Evolutionary conservation across 2,797 vertebrate genomes (phyloP).

Genomic region (Acrocephalus scirpaceus): DNA sequence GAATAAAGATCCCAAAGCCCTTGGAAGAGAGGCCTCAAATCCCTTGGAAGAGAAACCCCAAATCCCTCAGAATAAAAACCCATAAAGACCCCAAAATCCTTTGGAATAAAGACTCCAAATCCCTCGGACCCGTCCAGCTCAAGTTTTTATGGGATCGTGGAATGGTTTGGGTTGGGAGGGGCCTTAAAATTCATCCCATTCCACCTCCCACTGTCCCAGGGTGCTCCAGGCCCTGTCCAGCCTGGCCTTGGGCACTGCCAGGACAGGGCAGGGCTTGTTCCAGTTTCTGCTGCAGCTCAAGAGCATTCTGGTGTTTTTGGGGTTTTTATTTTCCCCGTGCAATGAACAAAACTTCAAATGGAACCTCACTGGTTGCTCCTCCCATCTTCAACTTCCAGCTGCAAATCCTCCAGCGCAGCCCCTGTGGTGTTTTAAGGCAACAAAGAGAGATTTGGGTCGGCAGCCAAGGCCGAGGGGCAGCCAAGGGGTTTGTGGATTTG

Average conservation of each 20-base stretch:
- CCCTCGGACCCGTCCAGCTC: not conserved
- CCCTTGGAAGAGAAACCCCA: no score
- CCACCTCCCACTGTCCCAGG: not conserved
- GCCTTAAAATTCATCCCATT: not conserved
- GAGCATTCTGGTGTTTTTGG: not conserved
- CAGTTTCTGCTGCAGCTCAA: not conserved
- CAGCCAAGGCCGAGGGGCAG: conserved; percentile 42
- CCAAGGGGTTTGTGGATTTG: not conserved
- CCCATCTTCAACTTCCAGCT: not conserved
- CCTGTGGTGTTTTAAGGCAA: not conserved
- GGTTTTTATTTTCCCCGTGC: not conserved
- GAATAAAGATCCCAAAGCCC: no score
- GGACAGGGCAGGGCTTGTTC: not conserved
- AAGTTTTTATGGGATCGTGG: not conserved
- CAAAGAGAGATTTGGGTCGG: not conserved
- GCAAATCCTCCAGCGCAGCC: not conserved
- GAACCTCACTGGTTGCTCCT: not conserved
- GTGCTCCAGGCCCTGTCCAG: not conserved
- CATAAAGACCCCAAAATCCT: no score
- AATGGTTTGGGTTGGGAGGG: not conserved
- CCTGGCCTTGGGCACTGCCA: not conserved
- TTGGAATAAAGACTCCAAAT: no score
- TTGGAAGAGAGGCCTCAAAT: no score
- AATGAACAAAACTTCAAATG: rapidly evolving
- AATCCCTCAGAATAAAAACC: no score